Evolutionary conservation across 2,113 vertebrate genomes (phyloP).

Genomic region (Microcebus jonahi): DNA sequence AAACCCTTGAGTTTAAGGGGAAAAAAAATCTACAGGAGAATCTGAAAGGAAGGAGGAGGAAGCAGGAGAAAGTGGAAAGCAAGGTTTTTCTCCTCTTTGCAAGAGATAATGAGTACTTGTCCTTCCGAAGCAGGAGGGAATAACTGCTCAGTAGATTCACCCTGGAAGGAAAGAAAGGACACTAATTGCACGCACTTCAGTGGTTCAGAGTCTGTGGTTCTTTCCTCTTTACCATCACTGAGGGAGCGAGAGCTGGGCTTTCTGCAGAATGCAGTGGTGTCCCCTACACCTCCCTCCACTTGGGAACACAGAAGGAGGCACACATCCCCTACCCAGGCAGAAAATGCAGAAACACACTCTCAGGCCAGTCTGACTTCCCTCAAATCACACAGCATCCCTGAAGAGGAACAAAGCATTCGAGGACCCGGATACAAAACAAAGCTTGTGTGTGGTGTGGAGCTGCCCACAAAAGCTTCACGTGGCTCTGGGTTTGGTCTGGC

Average conservation of each 20-base stretch:
- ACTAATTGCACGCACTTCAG: accelerated
- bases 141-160: background rate
- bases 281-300: background rate
- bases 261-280: background rate
- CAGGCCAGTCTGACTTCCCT: background rate
- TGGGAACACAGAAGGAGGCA: background rate
- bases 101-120: background rate
- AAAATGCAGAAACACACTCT: background rate
- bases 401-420: background rate
- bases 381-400: background rate
- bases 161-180: background rate
- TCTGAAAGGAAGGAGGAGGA: background rate
- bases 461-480: accelerated
- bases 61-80: background rate
- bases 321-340: accelerated
- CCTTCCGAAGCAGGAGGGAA: background rate
- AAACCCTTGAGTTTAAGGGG: background rate
- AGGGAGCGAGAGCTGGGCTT: background rate
- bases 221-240: background rate
- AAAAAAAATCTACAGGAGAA: background rate
- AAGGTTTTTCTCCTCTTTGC: background rate
- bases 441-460: background rate
- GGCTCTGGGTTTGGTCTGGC: background rate
- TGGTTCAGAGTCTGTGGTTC: background rate
- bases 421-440: background rate